Percentiles rank a stretch among this genome's conserved stretches.
phyloP scores from a whole-genome alignment of 2,888 invertebrate genomes.

The Erpobdella octoculata region DNA sequence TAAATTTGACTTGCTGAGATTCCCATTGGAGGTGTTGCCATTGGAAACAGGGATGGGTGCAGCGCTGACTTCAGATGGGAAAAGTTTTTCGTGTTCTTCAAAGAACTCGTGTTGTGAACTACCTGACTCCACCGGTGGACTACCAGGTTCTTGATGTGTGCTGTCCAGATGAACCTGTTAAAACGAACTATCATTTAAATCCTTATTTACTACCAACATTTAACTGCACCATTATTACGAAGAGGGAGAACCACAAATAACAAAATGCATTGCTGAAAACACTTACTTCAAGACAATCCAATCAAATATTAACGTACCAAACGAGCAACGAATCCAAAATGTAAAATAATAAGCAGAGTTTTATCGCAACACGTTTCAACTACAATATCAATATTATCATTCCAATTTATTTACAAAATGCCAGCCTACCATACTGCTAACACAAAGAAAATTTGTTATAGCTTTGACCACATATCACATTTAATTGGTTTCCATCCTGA shows the following conservation, averaged over 20 bases:
- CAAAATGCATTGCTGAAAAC: not conserved
- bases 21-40: slow-evolving; percentile 3
- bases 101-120: slow-evolving; percentile 58
- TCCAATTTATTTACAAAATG: too few species aligned
- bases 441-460: too few species aligned
- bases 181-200: not conserved
- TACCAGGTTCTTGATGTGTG: slow-evolving; percentile 6
- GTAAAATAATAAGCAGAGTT: too few species aligned
- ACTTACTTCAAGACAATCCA: not conserved
- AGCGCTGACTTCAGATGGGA: not conserved
- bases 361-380: too few species aligned
- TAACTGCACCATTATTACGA: not conserved
- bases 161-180: slow-evolving; percentile 29
- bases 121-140: slow-evolving; percentile 72
- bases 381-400: too few species aligned
- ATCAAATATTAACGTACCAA: too few species aligned
- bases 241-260: not conserved
- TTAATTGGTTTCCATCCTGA: too few species aligned
- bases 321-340: too few species aligned
- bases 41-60: not conserved
- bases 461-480: too few species aligned
- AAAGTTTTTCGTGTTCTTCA: slow-evolving; percentile 8
- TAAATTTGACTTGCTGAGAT: not conserved
- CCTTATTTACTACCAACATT: too few species aligned
- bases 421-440: too few species aligned